These are phyloP conservation scores for Hycleus phaleratus DNA, from an alignment of 1,140 invertebrate species.

Conservation along the genomic window DNA sequence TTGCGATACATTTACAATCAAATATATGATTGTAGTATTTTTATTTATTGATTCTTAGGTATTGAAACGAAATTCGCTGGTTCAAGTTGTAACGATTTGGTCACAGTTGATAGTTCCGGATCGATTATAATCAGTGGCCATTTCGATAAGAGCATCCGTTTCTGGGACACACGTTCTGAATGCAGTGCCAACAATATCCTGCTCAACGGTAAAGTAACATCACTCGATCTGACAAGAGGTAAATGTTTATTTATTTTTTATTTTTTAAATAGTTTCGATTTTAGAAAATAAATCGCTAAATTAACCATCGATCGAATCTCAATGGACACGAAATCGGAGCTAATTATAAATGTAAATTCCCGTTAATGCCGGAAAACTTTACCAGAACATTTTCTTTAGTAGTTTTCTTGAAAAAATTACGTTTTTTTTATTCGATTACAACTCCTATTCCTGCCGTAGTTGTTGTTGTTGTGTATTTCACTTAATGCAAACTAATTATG, in stretches of 20 bases:
- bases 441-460: too few species aligned
- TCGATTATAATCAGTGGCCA: slow-evolving; percentile 93
- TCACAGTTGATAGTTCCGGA: slow-evolving; percentile 79
- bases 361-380: slow-evolving; percentile 8
- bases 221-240: slow-evolving; percentile 88
- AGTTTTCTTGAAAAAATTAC: too few species aligned
- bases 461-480: too few species aligned
- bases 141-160: slow-evolving; percentile 93
- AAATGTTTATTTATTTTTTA: slow-evolving; percentile 32
- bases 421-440: too few species aligned
- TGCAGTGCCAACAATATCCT: slow-evolving; percentile 74
- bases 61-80: slow-evolving; percentile 95
- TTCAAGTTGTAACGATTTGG: slow-evolving; percentile 93
- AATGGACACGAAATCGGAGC: not conserved
- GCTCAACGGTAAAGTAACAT: slow-evolving; percentile 90
- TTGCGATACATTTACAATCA: too few species aligned
- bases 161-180: slow-evolving; percentile 89
- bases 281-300: not conserved
- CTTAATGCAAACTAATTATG: slow-evolving; percentile 19
- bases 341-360: slow-evolving; percentile 14
- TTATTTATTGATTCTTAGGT: slow-evolving; percentile 47
- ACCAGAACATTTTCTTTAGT: too few species aligned
- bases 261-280: slow-evolving; percentile 1
- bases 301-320: not conserved
- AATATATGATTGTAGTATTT: too few species aligned